phyloP scores from a whole-genome alignment of 2,113 vertebrate species.

The Sinocyclocheilus anophthalmus region DNA sequence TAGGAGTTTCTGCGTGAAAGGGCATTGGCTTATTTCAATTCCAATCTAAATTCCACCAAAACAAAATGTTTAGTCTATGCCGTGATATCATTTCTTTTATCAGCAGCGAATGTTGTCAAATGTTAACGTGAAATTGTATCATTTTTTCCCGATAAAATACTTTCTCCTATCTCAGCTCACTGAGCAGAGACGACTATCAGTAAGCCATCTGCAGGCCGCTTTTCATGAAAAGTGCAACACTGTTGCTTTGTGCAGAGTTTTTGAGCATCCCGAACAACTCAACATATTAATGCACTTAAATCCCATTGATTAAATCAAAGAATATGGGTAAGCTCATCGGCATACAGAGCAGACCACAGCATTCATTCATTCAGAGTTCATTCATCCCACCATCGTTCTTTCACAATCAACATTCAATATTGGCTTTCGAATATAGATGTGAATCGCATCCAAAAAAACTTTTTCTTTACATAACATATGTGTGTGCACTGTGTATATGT shows the following conservation, averaged over 20 bases:
- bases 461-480: no score
- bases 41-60: not conserved
- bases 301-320: not conserved
- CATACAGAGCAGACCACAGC: not conserved
- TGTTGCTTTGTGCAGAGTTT: not conserved
- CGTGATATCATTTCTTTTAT: not conserved
- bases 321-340: not conserved
- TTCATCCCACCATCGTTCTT: not conserved
- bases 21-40: not conserved
- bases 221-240: not conserved
- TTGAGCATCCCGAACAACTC: not conserved
- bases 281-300: not conserved
- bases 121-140: not conserved
- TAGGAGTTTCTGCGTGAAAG: not conserved
- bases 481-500: no score
- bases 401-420: not conserved
- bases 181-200: not conserved
- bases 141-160: not conserved
- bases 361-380: not conserved
- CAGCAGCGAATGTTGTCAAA: not conserved
- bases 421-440: not conserved
- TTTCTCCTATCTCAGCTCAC: constrained; percentile 1
- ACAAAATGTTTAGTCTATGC: constrained; percentile 8
- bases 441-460: no score
- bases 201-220: not conserved